Percentiles rank a stretch among this genome's conserved stretches.
Evolutionary conservation across 2,797 vertebrate species (phyloP).

Genomic region (Lophius americanus): DNA sequence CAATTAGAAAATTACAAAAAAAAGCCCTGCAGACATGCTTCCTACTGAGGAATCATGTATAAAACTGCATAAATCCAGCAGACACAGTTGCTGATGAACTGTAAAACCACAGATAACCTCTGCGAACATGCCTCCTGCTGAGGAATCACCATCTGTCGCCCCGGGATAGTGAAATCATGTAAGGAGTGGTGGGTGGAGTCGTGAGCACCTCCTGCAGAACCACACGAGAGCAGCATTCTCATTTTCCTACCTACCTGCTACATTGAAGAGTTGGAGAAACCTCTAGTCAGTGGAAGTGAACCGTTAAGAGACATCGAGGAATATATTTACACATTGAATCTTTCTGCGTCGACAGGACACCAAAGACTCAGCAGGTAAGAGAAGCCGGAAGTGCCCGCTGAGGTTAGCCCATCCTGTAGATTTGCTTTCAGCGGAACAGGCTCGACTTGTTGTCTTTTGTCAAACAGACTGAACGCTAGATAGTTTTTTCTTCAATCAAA

Average conservation of each 20-base stretch:
- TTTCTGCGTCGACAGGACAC: not conserved
- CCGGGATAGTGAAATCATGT: slow-evolving; percentile 33
- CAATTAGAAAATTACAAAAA: too few species aligned
- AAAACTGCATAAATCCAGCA: too few species aligned
- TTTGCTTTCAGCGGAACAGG: not conserved
- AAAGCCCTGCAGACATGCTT: too few species aligned
- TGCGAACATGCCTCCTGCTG: too few species aligned
- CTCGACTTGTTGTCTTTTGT: not conserved
- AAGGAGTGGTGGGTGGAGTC: slow-evolving; percentile 66
- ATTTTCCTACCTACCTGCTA: not conserved
- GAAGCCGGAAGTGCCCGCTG: slow-evolving; percentile 45
- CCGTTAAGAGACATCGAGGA: slow-evolving; percentile 19
- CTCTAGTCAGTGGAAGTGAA: slow-evolving; percentile 3
- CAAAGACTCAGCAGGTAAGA: slow-evolving; percentile 51
- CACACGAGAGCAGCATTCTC: slow-evolving; percentile 5
- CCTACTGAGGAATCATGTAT: too few species aligned
- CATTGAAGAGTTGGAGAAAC: not conserved
- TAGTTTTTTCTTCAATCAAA: not conserved
- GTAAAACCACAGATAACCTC: too few species aligned
- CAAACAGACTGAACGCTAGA: not conserved
- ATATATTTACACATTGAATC: not conserved
- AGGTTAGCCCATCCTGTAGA: slow-evolving; percentile 20
- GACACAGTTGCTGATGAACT: too few species aligned
- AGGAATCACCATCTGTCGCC: slow-evolving; percentile 21
- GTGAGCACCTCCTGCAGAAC: slow-evolving; percentile 14